Evolutionary conservation across 2,797 vertebrate species (phyloP), one percentile per base, ranked within the genome.

Genomic region (Remorina albescens): DNA sequence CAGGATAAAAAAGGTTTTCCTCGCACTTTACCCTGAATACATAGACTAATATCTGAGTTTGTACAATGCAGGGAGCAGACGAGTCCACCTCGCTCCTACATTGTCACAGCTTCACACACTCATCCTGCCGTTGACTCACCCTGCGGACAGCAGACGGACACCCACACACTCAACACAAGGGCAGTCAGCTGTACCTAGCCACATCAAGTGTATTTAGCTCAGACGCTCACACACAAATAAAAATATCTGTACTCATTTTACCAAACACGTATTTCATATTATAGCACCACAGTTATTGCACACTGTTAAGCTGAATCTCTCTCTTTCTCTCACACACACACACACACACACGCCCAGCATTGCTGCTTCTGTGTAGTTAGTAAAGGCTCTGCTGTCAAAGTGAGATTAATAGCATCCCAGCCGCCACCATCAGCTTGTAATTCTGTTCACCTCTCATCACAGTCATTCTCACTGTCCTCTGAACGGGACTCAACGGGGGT

Each of bases 311-410:
- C 74, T 4, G 8, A 54, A 26, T 56, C 44, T 76, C 28, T 37
- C 19, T 19, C 36, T 26, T 28, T 54, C 30, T 30, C 30, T 30
- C 26, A 39, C 39, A 30, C 50, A 30, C 32, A 19, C 58, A 47
- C 61, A 54, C 68, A 49, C 36, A 47, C 66, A 49, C 34, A 59
- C 34, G 37, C 75, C 26, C 46, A 37, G 71, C 25, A 59, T 76
- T 76, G 59, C 81, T 70, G 80, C 83, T 67, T 78, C 60, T 0
- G 13, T 84, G 85, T 67, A 75, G 76, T 78, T 86, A 80, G 81
- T 59, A 88, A 92, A 88, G 88, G 83, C 65, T 57, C 59, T 62
- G 80, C 85, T 89, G 88, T 92, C 89, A 91, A 49, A 74, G 73
- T 73, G 81, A 90, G 88, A 90, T 88, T 86, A 89, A 93, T 90